These are phyloP conservation scores for Neodon shergylaensis DNA, from an alignment of 2,113 vertebrate species.

Conservation along the genomic window DNA sequence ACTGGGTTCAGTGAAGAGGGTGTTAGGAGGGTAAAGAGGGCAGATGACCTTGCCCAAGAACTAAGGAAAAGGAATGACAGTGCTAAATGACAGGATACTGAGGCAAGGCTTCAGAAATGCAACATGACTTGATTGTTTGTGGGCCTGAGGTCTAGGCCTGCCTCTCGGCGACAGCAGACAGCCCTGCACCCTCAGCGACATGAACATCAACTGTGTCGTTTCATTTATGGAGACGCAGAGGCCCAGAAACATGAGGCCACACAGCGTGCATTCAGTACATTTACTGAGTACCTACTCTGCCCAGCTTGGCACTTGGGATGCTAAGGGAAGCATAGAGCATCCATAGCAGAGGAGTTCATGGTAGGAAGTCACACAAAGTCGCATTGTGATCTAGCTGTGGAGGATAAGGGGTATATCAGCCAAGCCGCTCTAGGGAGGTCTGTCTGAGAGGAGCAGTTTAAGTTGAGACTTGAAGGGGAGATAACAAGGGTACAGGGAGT, in stretches of 20 bases:
- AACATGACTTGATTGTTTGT: background rate
- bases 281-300: background rate
- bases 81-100: background rate
- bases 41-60: background rate
- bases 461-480: background rate
- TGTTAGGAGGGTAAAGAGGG: background rate
- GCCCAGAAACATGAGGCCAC: slow-evolving; percentile 11
- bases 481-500: background rate
- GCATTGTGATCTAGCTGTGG: background rate
- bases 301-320: background rate
- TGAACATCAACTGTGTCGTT: background rate
- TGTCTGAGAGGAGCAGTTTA: background rate
- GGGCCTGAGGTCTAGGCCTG: background rate
- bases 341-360: background rate
- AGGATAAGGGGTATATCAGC: background rate
- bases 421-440: background rate
- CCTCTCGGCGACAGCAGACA: background rate
- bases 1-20: background rate
- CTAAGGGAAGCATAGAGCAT: background rate
- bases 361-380: background rate
- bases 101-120: background rate
- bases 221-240: background rate
- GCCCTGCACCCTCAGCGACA: background rate
- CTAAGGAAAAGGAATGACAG: background rate
- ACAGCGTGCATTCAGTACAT: background rate